Conservation (phyloP, 2,113 vertebrate genomes). For the Saccopteryx bilineata region DNA sequence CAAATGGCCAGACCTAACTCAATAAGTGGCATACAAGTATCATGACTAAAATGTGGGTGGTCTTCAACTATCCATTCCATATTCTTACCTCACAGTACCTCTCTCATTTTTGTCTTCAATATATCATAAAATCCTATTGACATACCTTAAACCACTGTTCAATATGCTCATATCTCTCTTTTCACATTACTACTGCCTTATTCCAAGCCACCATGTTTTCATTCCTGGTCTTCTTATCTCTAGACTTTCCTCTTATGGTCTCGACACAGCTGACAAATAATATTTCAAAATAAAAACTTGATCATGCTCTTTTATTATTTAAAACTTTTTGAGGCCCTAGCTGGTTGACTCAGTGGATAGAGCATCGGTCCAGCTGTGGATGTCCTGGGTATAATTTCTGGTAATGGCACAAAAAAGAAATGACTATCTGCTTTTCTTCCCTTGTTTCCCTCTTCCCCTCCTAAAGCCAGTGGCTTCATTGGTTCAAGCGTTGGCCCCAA, state of each 20-base stretch:
- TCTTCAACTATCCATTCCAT: not conserved
- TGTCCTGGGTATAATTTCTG: too few species aligned
- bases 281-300: not conserved
- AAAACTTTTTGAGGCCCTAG: not conserved
- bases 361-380: too few species aligned
- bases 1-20: conserved; percentile 23
- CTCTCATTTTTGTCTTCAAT: not conserved
- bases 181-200: not conserved
- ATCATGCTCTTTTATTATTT: not conserved
- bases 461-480: too few species aligned
- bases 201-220: not conserved
- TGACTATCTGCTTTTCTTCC: too few species aligned
- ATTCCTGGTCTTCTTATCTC: not conserved
- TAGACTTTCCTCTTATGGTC: not conserved
- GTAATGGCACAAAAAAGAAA: too few species aligned
- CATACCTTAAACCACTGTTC: not conserved
- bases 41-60: not conserved
- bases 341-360: too few species aligned
- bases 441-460: too few species aligned
- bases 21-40: not conserved
- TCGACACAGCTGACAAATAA: not conserved
- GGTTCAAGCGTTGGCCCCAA: too few species aligned
- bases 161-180: not conserved
- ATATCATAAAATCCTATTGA: not conserved
- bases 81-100: not conserved